These are phyloP conservation scores for Melanostigma gelatinosum DNA, from an alignment of 2,113 vertebrate genomes.

Conservation along the genomic window DNA sequence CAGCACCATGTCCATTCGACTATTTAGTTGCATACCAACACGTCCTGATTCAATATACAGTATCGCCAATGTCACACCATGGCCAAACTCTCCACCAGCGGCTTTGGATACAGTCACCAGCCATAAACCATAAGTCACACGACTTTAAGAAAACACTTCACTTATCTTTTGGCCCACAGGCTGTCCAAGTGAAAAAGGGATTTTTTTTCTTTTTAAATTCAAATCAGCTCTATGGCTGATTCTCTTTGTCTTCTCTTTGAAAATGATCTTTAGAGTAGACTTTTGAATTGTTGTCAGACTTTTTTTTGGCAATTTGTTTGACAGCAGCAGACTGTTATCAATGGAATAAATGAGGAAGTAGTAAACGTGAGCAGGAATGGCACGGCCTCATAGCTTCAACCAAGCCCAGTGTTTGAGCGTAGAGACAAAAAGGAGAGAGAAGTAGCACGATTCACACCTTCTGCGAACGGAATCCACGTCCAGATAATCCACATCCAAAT, in stretches of 20 bases:
- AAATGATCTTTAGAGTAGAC: constrained; percentile 5
- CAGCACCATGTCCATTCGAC: constrained; percentile 15
- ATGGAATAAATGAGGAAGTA: constrained; percentile 32
- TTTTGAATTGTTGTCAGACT: constrained; percentile 42
- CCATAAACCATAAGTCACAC: constrained; percentile 51
- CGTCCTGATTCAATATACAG: constrained; percentile 32
- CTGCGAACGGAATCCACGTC: constrained; percentile 42
- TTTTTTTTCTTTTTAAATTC: constrained; percentile 13
- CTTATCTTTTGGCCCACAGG: constrained; percentile 41
- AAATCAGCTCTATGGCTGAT: constrained; percentile 36
- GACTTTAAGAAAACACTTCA: constrained; percentile 45
- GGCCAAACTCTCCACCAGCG: constrained; percentile 34
- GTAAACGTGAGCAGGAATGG: constrained; percentile 33
- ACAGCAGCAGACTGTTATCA: constrained; percentile 58
- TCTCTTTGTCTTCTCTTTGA: constrained; percentile 12
- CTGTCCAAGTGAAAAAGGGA: constrained; percentile 25
- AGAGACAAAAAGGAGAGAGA: constrained; percentile 1
- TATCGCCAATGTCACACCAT: constrained; percentile 25
- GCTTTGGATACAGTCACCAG: constrained; percentile 54
- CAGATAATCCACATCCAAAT: constrained; percentile 37
- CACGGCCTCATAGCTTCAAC: constrained; percentile 21
- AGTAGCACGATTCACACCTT: constrained; percentile 42
- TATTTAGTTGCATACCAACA: constrained; percentile 29
- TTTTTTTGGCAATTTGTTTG: constrained; percentile 51
- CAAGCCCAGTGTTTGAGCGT: constrained; percentile 7